Base-by-base conservation (phyloP, 2,797 vertebrate genomes). In the Melanotaenia maccullochi region DNA sequence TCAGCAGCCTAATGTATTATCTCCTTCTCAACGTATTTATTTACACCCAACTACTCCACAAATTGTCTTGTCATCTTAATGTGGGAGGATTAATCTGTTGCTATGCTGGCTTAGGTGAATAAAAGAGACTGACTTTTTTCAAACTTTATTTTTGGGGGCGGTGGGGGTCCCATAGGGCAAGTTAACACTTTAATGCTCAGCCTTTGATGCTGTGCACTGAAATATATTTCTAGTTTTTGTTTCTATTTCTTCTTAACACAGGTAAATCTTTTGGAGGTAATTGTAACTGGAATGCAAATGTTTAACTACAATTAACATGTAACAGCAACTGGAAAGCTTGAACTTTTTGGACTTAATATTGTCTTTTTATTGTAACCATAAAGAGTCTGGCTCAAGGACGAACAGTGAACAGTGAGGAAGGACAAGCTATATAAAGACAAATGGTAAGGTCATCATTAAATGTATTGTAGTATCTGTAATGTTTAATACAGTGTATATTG, bases 1-100 rank as follows among this genome's bases (percentile, higher is more conserved):
- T 93, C 93, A 91, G 93, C 86, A 93, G 89, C 85, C 91, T 95
- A 94, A 95, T 94, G 89, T 94, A 95, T 95, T 94, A 95, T 95
- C 93, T 93, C 87, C 90, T 93, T 85, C 92, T 94, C 94, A 92
- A 87, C 68, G 86, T 94, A 93, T 95, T 95, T 95, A 96, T 95
- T 95, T 95, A 95, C 93, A 94, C 93, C 94, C 92, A 94, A 93
- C 94, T 94, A 93, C 93, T 89, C 91, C 90, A 89, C 92, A 95
- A 93, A 95, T 95, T 94, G 94, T 92, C 90, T 92, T 95, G 94
- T 95, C 94, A 92, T 94, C 91, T 89, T 93, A 95, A 94, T 92
- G 90, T 93, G 82, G 75, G 86, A 93, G 92, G 91, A 95, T 95
- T 95, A 92, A 95, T 95, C 90, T 94, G 91, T 93, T 92, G 92